Conservation (phyloP, 2,888 invertebrate species). For the Antitype chi region DNA sequence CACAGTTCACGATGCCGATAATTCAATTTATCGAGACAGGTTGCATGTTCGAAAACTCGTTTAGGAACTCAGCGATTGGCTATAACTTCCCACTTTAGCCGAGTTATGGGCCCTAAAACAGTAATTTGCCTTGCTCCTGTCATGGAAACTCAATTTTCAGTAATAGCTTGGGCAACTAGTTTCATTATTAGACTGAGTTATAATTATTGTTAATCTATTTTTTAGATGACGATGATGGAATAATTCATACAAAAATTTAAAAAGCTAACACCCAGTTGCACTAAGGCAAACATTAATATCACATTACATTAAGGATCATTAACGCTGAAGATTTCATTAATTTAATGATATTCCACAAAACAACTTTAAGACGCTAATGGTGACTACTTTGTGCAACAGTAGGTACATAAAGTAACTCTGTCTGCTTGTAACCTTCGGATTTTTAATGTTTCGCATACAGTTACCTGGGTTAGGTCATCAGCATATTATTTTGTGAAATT, state of each 20-base stretch:
- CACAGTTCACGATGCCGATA: constrained; percentile 8
- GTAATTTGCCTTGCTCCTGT: constrained; percentile 21
- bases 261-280: background rate
- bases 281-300: too few species aligned
- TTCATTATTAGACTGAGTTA: background rate
- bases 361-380: too few species aligned
- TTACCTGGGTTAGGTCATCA: background rate
- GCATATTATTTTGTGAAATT: background rate
- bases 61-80: constrained; percentile 33
- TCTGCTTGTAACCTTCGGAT: background rate
- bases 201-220: background rate
- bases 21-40: constrained; percentile 32
- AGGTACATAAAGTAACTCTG: background rate
- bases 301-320: too few species aligned
- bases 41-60: constrained; percentile 46
- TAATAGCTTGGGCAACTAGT: constrained; percentile 12
- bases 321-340: too few species aligned
- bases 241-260: background rate
- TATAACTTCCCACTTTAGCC: constrained; percentile 44
- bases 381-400: too few species aligned
- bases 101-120: constrained; percentile 23
- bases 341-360: too few species aligned
- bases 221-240: background rate
- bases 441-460: background rate
- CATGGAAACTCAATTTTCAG: constrained; percentile 31